Conservation (phyloP, 2,888 invertebrate species). For the Gymnosoma rotundatum region DNA sequence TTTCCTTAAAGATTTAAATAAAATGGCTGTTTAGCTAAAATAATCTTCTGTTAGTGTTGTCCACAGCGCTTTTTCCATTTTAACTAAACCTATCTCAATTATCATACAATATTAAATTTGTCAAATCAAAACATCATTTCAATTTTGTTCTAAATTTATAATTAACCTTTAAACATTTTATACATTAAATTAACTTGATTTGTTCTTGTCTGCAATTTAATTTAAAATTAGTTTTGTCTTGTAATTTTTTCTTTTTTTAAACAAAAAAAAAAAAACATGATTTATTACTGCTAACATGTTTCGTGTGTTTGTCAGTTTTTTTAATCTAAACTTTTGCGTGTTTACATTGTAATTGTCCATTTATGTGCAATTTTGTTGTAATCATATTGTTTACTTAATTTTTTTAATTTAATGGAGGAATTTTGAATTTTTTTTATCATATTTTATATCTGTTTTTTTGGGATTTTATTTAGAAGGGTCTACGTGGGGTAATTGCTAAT, state of each 20-base stretch:
- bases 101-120: background rate
- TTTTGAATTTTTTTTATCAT: slow-evolving; percentile 8
- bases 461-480: background rate
- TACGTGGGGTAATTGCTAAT: background rate
- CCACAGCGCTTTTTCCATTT: background rate
- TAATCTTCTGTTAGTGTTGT: no score
- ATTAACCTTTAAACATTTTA: no score
- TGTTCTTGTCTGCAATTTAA: background rate
- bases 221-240: slow-evolving; percentile 44
- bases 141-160: slow-evolving; percentile 5
- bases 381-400: slow-evolving; percentile 67
- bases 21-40: no score
- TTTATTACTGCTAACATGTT: slow-evolving; percentile 1
- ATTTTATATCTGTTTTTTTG: background rate
- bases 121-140: background rate
- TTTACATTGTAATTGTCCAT: slow-evolving; percentile 64
- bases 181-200: no score
- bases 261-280: background rate
- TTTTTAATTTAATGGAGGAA: slow-evolving; percentile 51
- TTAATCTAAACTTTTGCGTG: slow-evolving; percentile 52
- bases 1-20: background rate
- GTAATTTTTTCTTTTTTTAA: slow-evolving; percentile 18
- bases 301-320: background rate
- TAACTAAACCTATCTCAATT: no score
- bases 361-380: slow-evolving; percentile 66